Conservation (phyloP, 2,797 vertebrate genomes). For the Macropus fuliginosus region DNA sequence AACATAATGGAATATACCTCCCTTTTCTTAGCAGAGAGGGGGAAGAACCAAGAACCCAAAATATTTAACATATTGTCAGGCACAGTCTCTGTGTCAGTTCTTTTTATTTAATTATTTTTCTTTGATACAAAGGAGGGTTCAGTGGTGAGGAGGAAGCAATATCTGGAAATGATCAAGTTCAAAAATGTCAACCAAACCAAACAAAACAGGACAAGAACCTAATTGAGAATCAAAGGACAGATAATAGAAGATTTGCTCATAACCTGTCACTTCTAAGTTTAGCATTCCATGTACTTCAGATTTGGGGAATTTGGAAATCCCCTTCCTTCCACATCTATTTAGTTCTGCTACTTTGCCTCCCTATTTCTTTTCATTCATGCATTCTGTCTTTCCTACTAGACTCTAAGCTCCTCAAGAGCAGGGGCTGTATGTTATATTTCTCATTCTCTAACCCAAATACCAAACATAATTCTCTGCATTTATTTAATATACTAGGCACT, state of each 20-base stretch:
- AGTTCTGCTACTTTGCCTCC: background rate
- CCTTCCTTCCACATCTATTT: background rate
- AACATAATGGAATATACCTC: background rate
- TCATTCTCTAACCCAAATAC: background rate
- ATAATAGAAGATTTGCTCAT: background rate
- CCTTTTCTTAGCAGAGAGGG: background rate
- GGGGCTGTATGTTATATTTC: background rate
- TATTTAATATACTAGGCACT: constrained; percentile 3
- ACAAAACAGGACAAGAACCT: background rate
- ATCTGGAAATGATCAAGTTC: background rate
- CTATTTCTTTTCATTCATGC: background rate
- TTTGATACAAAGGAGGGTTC: background rate
- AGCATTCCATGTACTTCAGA: background rate
- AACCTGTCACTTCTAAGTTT: background rate
- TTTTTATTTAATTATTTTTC: background rate
- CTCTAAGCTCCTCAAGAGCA: background rate
- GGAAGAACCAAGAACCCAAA: background rate
- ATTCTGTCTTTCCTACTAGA: background rate
- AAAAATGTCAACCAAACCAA: background rate
- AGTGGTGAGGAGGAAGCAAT: background rate
- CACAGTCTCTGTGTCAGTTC: background rate
- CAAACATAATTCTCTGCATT: background rate
- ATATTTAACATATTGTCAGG: background rate
- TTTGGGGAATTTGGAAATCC: too few relatives aligned
- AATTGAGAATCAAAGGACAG: background rate